Conservation (phyloP, 2,888 invertebrate species). For the Periphyllus acericola region DNA sequence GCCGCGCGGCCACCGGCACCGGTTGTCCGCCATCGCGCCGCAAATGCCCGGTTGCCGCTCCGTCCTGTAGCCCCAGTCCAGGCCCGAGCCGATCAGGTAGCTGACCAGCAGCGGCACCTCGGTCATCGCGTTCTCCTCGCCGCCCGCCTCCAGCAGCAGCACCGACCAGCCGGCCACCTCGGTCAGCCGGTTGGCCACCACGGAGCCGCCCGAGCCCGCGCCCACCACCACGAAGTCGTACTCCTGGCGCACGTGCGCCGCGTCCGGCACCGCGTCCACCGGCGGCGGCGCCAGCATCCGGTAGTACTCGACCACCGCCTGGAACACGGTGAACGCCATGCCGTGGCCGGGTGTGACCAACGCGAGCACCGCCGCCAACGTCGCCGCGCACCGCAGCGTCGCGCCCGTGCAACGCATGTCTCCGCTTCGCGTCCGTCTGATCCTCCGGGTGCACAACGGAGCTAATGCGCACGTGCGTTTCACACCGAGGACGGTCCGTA, state of each 20-base stretch:
- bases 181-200: conserved; percentile 70
- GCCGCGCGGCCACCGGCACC: conserved; percentile 68
- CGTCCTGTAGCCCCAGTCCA: conserved; percentile 69
- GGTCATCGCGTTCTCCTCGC: conserved; percentile 69
- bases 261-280: conserved; percentile 64
- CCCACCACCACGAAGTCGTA: conserved; percentile 70
- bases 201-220: conserved; percentile 72
- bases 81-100: conserved; percentile 65
- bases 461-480: too few species aligned
- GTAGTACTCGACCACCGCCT: conserved; percentile 50
- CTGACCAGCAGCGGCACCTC: conserved; percentile 69
- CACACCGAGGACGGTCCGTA: too few species aligned
- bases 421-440: too few species aligned
- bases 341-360: conserved; percentile 10
- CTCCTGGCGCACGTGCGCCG: conserved; percentile 63
- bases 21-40: conserved; percentile 65
- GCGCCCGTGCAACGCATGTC: neutral
- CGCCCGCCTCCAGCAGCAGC: conserved; percentile 69
- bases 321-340: conserved; percentile 56
- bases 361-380: neutral
- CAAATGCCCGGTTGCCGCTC: conserved; percentile 68
- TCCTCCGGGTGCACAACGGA: neutral
- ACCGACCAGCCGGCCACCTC: conserved; percentile 69
- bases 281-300: conserved; percentile 58
- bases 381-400: neutral